Evolutionary conservation across 1,140 invertebrate genomes (phyloP).

Genomic region (Ditylenchus dipsaci): DNA sequence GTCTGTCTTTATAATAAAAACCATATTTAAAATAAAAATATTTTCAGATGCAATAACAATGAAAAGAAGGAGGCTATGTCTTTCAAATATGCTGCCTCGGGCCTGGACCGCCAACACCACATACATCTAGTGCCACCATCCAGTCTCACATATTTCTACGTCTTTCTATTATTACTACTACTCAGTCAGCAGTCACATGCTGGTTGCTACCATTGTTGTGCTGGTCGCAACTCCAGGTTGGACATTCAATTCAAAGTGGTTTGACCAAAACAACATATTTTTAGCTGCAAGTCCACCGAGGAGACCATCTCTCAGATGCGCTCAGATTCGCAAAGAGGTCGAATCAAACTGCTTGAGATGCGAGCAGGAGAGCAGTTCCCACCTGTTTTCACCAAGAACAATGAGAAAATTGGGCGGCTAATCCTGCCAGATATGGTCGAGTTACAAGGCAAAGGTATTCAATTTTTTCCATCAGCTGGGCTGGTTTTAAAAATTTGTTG

Average conservation of each 20-base stretch:
- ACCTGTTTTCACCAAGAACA: conserved; percentile 5
- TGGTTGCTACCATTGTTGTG: not conserved
- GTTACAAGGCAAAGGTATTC: conserved; percentile 1
- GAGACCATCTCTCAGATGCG: not conserved
- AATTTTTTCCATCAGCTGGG: conserved; percentile 20
- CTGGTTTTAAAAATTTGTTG: not conserved
- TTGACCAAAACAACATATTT: not conserved
- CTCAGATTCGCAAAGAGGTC: not conserved
- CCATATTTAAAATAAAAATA: no score
- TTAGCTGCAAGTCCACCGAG: conserved; percentile 15
- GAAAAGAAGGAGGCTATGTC: not conserved
- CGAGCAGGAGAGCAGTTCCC: conserved; percentile 13
- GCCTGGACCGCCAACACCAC: not conserved
- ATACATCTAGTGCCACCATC: not conserved
- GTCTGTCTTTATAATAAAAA: no score
- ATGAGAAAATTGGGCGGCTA: conserved; percentile 12
- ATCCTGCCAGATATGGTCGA: conserved; percentile 26
- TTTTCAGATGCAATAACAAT: conserved; percentile 1
- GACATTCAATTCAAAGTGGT: not conserved
- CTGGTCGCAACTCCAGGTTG: not conserved
- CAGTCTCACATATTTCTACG: not conserved
- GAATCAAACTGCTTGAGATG: conserved; percentile 10
- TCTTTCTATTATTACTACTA: not conserved
- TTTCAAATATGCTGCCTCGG: not conserved
- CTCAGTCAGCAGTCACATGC: not conserved